Conservation (phyloP, 2,797 vertebrate genomes). For the Emys orbicularis region DNA sequence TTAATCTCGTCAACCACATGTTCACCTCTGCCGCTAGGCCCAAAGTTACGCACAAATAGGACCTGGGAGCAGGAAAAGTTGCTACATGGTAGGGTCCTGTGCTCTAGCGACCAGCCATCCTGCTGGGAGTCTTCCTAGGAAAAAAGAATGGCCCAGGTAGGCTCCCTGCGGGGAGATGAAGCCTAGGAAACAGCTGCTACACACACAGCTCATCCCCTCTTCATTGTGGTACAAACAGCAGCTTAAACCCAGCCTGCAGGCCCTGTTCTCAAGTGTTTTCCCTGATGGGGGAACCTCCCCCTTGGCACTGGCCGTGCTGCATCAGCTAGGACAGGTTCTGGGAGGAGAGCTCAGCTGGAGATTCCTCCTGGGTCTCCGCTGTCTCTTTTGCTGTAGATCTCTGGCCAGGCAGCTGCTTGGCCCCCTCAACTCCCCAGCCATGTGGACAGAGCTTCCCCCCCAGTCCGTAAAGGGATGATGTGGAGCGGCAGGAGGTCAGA, state of each 20-base stretch:
- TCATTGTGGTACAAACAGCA: not conserved
- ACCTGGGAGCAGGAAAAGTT: not conserved
- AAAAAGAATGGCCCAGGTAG: not conserved
- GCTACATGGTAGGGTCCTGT: not conserved
- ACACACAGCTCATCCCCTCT: not conserved
- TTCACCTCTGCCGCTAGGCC: not conserved
- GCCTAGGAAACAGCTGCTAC: not conserved
- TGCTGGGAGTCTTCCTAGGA: not conserved
- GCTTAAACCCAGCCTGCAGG: not conserved
- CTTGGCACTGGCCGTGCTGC: not conserved
- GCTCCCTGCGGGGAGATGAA: not conserved
- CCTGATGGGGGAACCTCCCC: not conserved
- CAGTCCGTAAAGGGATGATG: not conserved
- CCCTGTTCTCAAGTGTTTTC: not conserved
- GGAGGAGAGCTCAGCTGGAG: not conserved
- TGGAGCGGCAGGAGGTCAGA: not conserved
- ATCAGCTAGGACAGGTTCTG: not conserved
- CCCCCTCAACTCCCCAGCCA: not conserved
- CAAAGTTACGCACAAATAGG: not conserved
- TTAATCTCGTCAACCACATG: not conserved
- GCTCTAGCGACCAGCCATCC: not conserved
- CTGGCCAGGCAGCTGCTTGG: not conserved
- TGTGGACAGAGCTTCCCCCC: not conserved
- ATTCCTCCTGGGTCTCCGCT: not conserved
- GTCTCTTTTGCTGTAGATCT: not conserved